phyloP scores from a whole-genome alignment of 2,113 vertebrate species.

The Macaca fascicularis region DNA sequence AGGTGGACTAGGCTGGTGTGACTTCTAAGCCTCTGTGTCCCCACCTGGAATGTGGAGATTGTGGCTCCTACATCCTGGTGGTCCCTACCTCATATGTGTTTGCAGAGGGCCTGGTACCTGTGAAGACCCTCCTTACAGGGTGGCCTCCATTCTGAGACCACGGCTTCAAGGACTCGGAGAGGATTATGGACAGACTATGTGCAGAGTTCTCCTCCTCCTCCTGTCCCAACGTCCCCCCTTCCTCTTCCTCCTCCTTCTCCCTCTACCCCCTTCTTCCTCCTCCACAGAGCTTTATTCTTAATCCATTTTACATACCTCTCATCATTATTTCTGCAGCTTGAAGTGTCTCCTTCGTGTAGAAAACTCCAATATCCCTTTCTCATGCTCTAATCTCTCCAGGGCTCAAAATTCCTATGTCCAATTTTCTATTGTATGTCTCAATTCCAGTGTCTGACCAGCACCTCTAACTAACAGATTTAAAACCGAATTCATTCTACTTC shows the following conservation, averaged over 20 bases:
- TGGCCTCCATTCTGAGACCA: not conserved
- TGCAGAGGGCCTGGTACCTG: not conserved
- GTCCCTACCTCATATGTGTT: not conserved
- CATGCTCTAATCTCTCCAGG: not conserved
- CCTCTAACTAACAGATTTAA: not conserved
- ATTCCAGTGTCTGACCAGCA: not conserved
- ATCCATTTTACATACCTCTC: too few species aligned
- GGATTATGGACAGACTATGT: not conserved
- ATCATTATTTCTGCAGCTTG: too few species aligned
- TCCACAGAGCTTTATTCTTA: too few species aligned
- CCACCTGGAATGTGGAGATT: too few species aligned
- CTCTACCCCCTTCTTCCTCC: not conserved
- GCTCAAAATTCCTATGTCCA: not conserved
- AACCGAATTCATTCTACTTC: not conserved
- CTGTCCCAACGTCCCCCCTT: fast-evolving
- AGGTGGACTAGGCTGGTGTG: not conserved
- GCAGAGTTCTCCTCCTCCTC: not conserved
- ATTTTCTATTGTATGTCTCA: not conserved
- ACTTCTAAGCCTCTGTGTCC: not conserved
- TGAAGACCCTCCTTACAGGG: not conserved
- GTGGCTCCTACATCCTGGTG: not conserved
- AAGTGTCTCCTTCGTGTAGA: not conserved
- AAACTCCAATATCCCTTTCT: too few species aligned
- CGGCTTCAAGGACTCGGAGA: not conserved
- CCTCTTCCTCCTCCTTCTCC: fast-evolving